Conservation (phyloP, 2,113 vertebrate species). For the Erythrocercus mccallii region DNA sequence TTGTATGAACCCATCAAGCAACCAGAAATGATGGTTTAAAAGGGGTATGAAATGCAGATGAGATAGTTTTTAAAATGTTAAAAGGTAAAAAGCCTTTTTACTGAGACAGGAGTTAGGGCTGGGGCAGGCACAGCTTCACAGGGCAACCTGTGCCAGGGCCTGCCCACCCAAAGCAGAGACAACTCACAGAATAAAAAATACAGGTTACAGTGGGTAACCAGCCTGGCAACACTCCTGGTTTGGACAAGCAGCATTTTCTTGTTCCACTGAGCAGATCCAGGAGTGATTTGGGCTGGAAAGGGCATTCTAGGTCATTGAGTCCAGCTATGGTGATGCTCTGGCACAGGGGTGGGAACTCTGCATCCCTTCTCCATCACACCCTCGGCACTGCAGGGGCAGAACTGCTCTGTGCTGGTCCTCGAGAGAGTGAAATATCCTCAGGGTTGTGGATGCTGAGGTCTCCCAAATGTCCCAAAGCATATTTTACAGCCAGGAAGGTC, state of each 20-base stretch:
- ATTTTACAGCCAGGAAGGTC: neutral
- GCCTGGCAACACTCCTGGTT: neutral
- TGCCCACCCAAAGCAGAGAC: neutral
- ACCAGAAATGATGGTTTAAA: neutral
- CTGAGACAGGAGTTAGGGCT: neutral
- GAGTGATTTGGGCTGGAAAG: neutral
- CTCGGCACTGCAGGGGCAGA: neutral
- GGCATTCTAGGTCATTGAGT: neutral
- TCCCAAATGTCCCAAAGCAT: neutral
- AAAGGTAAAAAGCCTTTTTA: neutral
- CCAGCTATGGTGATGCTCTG: fast-evolving
- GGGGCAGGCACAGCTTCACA: neutral
- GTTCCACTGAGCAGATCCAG: neutral
- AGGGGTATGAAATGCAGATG: neutral
- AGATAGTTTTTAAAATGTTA: neutral
- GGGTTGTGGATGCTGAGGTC: neutral
- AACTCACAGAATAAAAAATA: neutral
- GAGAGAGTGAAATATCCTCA: neutral
- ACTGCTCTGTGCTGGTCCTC: neutral
- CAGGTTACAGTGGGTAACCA: neutral
- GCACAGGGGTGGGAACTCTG: fast-evolving
- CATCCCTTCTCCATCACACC: fast-evolving
- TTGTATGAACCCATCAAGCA: neutral
- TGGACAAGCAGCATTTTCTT: neutral
- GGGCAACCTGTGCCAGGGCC: neutral